Base-by-base conservation (phyloP, 2,797 vertebrate species). In the Epinephelus awoara region DNA sequence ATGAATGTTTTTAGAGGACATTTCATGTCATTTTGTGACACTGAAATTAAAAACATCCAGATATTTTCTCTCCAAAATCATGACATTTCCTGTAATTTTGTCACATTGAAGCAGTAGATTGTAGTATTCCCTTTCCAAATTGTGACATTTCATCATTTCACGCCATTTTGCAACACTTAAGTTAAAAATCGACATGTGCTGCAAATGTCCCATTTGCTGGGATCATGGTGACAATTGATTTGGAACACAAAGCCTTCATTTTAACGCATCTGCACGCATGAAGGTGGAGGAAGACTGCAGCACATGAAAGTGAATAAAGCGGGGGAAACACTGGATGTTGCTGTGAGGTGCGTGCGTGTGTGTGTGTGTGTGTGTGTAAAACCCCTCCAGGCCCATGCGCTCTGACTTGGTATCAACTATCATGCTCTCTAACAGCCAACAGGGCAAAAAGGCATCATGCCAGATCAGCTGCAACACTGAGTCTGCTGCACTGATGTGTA, bases 391-490 rank as follows among this genome's bases (percentile, higher is more conserved):
- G 52, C 38, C 6, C 7, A 19, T 38, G 27, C 27, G 8, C 71
- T 69, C 42, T 58, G 2, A 72, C 55, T 67, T 13, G 17, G 40
- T 72, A 27, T 63, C 47, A 42, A 51, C 69, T 74, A 12, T 34
- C 69, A 44, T 49, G 50, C 72, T 38, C 63, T 81, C 27, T 54
- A 58, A 50, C 23, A 73, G 70, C 69, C 61, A 69, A 21, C 62
- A 71, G 58, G 52, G 49, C 62, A 49, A 5, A 70, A 15, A 67
- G 62, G n/a, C 83, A 61, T 72, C 67, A 34, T 3, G 57, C 55
- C 74, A 77, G 27, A 63, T 57, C 38, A 64, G 68, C 79, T 68
- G 75, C 74, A 63, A 44, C 65, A 10, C 63, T 49, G 54, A 52
- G 40, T 62, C 65, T 67, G 63, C 65, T 67, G 63, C 55, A 34